These are phyloP conservation scores for Buceros bicornis DNA, from an alignment of 2,797 vertebrate genomes.

Conservation along the genomic window DNA sequence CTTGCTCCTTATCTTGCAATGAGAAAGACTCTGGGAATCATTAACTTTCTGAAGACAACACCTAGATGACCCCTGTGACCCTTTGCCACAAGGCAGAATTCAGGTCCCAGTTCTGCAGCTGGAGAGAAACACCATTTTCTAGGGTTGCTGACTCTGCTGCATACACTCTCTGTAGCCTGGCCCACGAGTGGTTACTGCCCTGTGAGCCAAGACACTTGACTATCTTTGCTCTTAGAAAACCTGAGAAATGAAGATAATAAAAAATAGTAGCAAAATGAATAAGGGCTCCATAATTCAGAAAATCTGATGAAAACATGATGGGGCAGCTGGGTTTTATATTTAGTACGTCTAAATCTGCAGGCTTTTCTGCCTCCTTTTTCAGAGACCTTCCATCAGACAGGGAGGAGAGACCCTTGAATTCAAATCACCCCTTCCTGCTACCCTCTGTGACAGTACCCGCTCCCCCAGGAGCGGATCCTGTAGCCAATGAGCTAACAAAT, in stretches of 20 bases:
- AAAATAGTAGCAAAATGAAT: background rate
- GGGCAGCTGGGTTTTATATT: background rate
- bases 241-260: background rate
- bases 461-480: background rate
- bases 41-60: background rate
- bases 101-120: background rate
- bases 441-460: background rate
- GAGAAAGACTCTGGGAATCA: slow-evolving; percentile 6
- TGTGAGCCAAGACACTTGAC: background rate
- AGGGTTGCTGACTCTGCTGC: background rate
- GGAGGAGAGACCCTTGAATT: background rate
- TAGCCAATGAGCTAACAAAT: background rate
- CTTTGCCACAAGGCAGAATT: background rate
- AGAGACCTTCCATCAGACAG: background rate
- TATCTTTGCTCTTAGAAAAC: background rate
- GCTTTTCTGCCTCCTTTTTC: background rate
- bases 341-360: background rate
- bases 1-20: background rate
- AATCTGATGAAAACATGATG: background rate
- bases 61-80: background rate
- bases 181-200: background rate
- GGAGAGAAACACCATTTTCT: background rate
- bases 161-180: background rate
- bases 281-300: background rate
- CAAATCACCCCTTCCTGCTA: background rate